Evolutionary conservation across 2,888 invertebrate genomes (phyloP).

Genomic region (Lycocerus yunnanus): DNA sequence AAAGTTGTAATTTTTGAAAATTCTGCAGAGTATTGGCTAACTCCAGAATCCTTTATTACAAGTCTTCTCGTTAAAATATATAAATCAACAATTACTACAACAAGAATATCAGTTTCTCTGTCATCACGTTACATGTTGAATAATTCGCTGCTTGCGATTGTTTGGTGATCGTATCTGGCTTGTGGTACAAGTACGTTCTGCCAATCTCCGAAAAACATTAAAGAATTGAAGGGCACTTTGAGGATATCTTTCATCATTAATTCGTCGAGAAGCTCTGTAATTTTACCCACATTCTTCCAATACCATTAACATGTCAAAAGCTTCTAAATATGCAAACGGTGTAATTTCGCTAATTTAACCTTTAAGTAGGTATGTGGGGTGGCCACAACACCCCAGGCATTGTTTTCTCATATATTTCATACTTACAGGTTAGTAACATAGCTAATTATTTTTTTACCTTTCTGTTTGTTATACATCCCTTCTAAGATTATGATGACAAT

Average conservation of each 20-base stretch:
- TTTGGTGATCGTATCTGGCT: neutral
- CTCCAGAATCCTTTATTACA: neutral
- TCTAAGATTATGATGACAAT: too few relatives aligned
- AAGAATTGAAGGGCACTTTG: neutral
- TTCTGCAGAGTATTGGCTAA: neutral
- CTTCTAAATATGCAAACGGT: too few relatives aligned
- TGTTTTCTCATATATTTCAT: too few relatives aligned
- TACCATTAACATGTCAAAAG: too few relatives aligned
- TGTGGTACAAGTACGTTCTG: neutral
- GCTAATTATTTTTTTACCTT: too few relatives aligned
- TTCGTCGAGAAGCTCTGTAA: neutral
- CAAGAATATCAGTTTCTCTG: neutral
- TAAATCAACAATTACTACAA: neutral
- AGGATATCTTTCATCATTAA: slow-evolving; percentile 1
- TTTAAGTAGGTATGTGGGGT: too few relatives aligned
- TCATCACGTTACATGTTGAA: neutral
- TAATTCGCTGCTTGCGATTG: neutral
- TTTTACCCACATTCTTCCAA: too few relatives aligned
- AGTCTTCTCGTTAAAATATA: neutral
- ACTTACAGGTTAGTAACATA: too few relatives aligned
- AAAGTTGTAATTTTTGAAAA: neutral
- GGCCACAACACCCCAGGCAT: too few relatives aligned
- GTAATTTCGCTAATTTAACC: too few relatives aligned
- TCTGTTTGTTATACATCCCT: too few relatives aligned
- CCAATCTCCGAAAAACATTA: too few relatives aligned